Percentiles rank a stretch among this genome's conserved stretches.
phyloP scores from a whole-genome alignment of 2,113 vertebrate species.

The Pterocles orientalis region DNA sequence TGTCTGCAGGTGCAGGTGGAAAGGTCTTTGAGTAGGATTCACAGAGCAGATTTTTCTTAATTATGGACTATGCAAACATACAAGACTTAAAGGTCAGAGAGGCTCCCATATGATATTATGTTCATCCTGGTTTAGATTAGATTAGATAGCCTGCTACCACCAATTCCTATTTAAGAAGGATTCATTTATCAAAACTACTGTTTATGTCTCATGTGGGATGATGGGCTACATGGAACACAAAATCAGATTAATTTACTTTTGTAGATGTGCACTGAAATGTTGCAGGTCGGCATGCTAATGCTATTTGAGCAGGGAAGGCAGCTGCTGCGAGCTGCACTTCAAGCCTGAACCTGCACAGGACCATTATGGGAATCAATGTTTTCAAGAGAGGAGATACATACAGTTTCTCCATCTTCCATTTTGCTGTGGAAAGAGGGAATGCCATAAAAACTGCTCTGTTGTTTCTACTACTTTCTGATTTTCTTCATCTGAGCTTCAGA shows the following conservation, averaged over 20 bases:
- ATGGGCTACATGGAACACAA: rapidly evolving
- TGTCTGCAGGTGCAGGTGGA: background rate
- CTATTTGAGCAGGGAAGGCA: background rate
- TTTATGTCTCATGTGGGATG: background rate
- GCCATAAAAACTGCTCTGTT: background rate
- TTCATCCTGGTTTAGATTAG: background rate
- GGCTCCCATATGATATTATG: background rate
- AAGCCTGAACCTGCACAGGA: background rate
- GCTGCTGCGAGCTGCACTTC: background rate
- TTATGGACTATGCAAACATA: background rate
- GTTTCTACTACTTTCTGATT: background rate
- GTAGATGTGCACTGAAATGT: no score
- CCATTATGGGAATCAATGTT: background rate
- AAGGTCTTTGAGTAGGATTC: background rate
- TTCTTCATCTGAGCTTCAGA: background rate
- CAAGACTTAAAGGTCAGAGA: background rate
- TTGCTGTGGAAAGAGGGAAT: background rate
- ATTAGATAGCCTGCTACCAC: background rate
- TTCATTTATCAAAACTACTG: background rate
- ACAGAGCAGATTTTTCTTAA: background rate
- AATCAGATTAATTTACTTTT: background rate
- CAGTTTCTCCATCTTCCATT: background rate
- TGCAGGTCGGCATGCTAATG: rapidly evolving
- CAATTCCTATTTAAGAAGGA: background rate
- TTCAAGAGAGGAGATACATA: background rate